Conservation (phyloP, 1,140 invertebrate genomes). For the Coptotermes formosanus region DNA sequence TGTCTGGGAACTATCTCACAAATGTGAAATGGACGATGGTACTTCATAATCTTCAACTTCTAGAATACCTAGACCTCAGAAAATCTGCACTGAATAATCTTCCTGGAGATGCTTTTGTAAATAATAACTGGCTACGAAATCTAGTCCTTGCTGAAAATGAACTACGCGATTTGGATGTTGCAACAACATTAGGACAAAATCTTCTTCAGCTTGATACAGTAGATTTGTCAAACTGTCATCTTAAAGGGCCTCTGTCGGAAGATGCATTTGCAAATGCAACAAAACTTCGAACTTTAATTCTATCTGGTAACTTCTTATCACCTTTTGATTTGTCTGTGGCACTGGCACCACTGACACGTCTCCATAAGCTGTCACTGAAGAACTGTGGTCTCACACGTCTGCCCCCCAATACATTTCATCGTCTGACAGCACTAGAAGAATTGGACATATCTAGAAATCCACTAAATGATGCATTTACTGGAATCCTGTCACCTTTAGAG, state of each 20-base stretch:
- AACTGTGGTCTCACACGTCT: conserved; percentile 63
- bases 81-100: conserved; percentile 60
- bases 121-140: conserved; percentile 63
- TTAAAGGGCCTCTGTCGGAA: conserved; percentile 63
- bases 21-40: conserved; percentile 60
- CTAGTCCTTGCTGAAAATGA: conserved; percentile 66
- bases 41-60: conserved; percentile 55
- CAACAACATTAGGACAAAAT: conserved; percentile 62
- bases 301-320: conserved; percentile 67
- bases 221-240: conserved; percentile 67
- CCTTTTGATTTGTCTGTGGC: conserved; percentile 64
- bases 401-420: conserved; percentile 62
- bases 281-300: conserved; percentile 61
- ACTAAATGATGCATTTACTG: conserved; percentile 65
- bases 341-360: conserved; percentile 61
- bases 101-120: conserved; percentile 63
- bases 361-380: conserved; percentile 64
- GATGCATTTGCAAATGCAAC: conserved; percentile 68
- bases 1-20: conserved; percentile 59
- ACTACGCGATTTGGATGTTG: conserved; percentile 62
- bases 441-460: conserved; percentile 70
- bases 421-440: conserved; percentile 62
- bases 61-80: conserved; percentile 64
- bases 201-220: conserved; percentile 64
- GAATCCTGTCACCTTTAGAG: conserved; percentile 61